Evolutionary conservation across 2,888 invertebrate genomes (phyloP).

Genomic region (Chloroclystis v-ata): DNA sequence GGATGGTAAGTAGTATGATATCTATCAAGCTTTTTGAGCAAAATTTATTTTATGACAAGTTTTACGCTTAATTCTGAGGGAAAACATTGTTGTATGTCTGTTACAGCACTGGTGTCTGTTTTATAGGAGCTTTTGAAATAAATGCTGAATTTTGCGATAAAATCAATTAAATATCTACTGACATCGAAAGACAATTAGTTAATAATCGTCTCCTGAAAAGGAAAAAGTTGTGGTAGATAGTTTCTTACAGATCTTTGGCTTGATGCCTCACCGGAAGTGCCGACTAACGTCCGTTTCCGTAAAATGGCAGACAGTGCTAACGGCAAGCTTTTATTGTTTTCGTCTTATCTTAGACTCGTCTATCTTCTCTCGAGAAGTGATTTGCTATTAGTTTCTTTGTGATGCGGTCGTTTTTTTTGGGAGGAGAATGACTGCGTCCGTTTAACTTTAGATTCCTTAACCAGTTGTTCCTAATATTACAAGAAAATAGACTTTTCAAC

Average conservation of each 20-base stretch:
- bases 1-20: constrained; percentile 57
- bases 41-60: constrained; percentile 36
- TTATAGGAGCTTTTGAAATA: no score
- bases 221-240: neutral
- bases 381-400: constrained; percentile 6
- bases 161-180: no score
- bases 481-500: no score
- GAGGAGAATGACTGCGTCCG: neutral
- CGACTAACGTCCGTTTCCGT: constrained; percentile 67
- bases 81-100: no score
- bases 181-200: no score
- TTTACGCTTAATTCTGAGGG: neutral
- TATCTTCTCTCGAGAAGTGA: constrained; percentile 16
- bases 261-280: constrained; percentile 58
- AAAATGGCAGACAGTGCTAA: constrained; percentile 52
- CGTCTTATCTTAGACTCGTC: constrained; percentile 29
- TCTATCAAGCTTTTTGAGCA: constrained; percentile 64
- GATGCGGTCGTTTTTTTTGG: neutral
- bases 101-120: no score
- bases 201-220: no score
- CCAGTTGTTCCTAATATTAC: no score
- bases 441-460: neutral
- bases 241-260: constrained; percentile 42
- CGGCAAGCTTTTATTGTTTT: constrained; percentile 53
- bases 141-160: no score